A percentile compares a stretch with the other conserved stretches of the same genome.
phyloP scores from a whole-genome alignment of 2,888 invertebrate genomes.

The Branchinecta sandiegonensis region DNA sequence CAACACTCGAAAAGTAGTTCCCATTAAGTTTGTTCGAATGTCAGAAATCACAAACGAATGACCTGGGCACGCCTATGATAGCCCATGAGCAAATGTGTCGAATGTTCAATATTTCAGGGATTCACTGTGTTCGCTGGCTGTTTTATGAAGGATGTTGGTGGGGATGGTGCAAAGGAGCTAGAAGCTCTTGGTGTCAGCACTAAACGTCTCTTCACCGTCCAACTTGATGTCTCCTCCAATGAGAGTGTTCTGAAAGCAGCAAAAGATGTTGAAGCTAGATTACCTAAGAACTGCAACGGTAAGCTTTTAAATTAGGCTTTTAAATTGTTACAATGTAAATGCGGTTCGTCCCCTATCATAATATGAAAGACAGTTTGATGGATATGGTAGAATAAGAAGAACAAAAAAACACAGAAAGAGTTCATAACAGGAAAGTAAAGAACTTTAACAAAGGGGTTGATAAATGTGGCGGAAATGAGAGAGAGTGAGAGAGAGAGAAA shows the following conservation, averaged over 20 bases:
- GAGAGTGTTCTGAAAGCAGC: conserved; percentile 61
- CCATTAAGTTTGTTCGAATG: not conserved
- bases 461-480: not conserved
- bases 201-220: conserved; percentile 45
- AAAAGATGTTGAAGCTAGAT: conserved; percentile 48
- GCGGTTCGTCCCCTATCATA: too few relatives aligned
- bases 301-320: not conserved
- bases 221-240: conserved; percentile 67
- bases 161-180: conserved; percentile 27
- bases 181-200: conserved; percentile 17
- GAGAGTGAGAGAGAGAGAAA: conserved; percentile 3
- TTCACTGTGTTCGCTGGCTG: conserved; percentile 34
- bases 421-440: not conserved
- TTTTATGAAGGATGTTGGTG: conserved; percentile 28
- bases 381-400: not conserved
- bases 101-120: conserved; percentile 26
- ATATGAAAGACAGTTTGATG: too few relatives aligned
- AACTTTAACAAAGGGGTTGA: not conserved
- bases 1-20: too few relatives aligned
- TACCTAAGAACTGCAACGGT: conserved; percentile 19
- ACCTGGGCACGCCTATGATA: too few relatives aligned
- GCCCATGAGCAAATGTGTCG: not conserved
- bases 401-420: not conserved
- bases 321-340: too few relatives aligned
- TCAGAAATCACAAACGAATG: too few relatives aligned